Evolutionary conservation across 2,888 invertebrate genomes (phyloP), one percentile per base, ranked within the genome.

Genomic region (Drosophila crucigera): DNA sequence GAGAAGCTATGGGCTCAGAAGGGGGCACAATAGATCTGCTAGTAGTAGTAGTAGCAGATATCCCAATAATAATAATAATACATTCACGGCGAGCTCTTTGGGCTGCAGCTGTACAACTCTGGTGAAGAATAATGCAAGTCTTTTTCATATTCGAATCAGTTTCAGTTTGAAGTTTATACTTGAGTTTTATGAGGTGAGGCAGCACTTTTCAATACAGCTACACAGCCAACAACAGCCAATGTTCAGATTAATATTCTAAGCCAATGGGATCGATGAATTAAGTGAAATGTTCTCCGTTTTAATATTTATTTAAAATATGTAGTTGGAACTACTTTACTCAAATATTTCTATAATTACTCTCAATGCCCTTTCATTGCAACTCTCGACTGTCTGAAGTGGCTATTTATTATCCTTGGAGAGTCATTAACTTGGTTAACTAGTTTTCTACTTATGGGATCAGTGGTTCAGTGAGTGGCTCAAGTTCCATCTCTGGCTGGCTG

Each of bases 71-170:
- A 35, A 35, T 14, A 35, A 35, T 14, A 35, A 35, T 14, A 14
- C 14, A 14, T 35, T 14, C 35, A 35, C 35, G 1, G 70, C 66
- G 73, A n/a, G 25, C 25, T 9, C 25, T 9, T 49, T 49, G 16
- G 16, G 14, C 25, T 4, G 9, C 16, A 16, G 25, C 43, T 43
- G 22, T n/a, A n/a, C 10, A 39, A 9, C 39, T 39, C 19, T 9
- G 39, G 3, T 30, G 30, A 11, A 10, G 4, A n/a, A n/a, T n/a
- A 41, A n/a, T 10, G 41, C n/a, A 4, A 10, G n/a, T n/a, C 11
- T 11, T 1, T 33, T 33, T 33, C 11, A 33, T 11, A 33, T 33
- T 33, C 11, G 11, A 4, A 14, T 35, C 4, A 35, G 35, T 14
- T 14, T 35, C n/a, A n/a, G n/a, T n/a, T n/a, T n/a, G 4, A 14